Conservation (phyloP, 2,888 invertebrate genomes). For the Nysson spinosus region DNA sequence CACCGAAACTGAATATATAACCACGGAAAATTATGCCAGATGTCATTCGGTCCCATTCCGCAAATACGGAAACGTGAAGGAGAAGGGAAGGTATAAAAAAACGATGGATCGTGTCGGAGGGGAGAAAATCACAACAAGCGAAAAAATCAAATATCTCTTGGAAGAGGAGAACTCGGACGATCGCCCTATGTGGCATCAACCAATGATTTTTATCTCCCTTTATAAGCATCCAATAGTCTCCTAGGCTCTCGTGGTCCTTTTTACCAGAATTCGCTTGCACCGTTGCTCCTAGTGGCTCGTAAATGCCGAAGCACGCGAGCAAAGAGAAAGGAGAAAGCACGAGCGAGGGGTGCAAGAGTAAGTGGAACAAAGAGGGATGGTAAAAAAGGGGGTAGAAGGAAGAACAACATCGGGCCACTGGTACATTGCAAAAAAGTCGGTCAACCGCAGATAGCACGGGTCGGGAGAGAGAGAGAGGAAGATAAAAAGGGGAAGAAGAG, state of each 20-base stretch:
- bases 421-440: constrained; percentile 58
- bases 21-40: constrained; percentile 33
- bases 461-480: constrained; percentile 8
- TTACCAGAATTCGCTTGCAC: neutral
- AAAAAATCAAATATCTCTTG: constrained; percentile 36
- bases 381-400: constrained; percentile 23
- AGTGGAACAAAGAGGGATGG: constrained; percentile 19
- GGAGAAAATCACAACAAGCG: constrained; percentile 4
- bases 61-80: constrained; percentile 3
- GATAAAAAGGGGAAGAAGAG: constrained; percentile 17
- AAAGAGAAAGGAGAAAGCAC: constrained; percentile 20
- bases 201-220: constrained; percentile 36
- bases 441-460: constrained; percentile 55
- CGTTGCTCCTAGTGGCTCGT: neutral
- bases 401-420: constrained; percentile 28
- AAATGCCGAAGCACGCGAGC: neutral
- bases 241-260: neutral
- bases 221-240: constrained; percentile 7
- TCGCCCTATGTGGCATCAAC: neutral
- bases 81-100: neutral
- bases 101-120: neutral
- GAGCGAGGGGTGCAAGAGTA: constrained; percentile 31
- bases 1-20: neutral
- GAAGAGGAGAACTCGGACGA: neutral
- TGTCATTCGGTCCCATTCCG: constrained; percentile 18